These are phyloP conservation scores for Serripes groenlandicus DNA, from an alignment of 2,888 invertebrate species.

Conservation along the genomic window DNA sequence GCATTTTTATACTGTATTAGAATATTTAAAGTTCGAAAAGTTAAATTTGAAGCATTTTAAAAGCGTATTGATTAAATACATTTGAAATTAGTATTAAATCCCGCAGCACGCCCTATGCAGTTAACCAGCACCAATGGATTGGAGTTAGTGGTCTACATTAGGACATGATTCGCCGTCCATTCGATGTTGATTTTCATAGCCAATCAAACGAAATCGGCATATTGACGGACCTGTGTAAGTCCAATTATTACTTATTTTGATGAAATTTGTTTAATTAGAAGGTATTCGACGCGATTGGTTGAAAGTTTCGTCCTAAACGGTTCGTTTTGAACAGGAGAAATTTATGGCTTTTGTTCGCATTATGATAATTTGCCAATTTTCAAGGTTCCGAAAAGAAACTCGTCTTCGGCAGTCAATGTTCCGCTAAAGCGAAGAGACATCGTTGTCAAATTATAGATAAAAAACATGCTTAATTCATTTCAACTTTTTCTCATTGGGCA, in stretches of 20 bases:
- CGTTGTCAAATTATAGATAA: too few species aligned
- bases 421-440: too few species aligned
- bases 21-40: too few species aligned
- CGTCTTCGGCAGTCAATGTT: too few species aligned
- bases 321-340: not conserved
- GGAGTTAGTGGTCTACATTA: conserved; percentile 70
- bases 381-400: too few species aligned
- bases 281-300: not conserved
- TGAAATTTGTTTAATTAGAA: conserved; percentile 16
- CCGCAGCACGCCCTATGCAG: not conserved
- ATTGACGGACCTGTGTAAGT: conserved; percentile 91
- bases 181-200: conserved; percentile 91
- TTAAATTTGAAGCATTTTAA: not conserved
- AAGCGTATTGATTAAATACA: not conserved
- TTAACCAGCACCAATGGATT: conserved; percentile 80
- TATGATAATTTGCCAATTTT: conserved; percentile 24
- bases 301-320: not conserved
- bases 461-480: too few species aligned
- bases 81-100: not conserved
- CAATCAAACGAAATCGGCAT: conserved; percentile 92
- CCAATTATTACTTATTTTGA: conserved; percentile 89
- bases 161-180: conserved; percentile 91
- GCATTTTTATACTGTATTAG: too few species aligned
- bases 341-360: not conserved
- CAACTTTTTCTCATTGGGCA: too few species aligned